phyloP scores from a whole-genome alignment of 2,113 vertebrate species.

The Petrocephalus microphthalmus region DNA sequence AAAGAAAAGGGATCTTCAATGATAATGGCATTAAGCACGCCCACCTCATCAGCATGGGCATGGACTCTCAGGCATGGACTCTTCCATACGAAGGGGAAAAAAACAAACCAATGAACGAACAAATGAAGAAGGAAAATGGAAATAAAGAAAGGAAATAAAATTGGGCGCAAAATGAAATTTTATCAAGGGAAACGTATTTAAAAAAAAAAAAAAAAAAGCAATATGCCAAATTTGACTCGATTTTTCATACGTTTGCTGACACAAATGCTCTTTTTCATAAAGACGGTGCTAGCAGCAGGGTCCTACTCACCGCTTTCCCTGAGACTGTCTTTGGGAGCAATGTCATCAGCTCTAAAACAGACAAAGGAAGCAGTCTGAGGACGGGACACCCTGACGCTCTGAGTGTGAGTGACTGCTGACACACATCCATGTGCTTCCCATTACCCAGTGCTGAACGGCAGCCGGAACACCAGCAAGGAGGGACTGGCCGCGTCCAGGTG shows the following conservation, averaged over 20 bases:
- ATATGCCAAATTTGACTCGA: not conserved
- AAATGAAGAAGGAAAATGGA: not conserved
- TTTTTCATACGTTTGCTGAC: not conserved
- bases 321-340: slow-evolving; percentile 68
- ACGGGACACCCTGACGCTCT: not conserved
- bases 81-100: not conserved
- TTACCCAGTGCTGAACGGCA: slow-evolving; percentile 66
- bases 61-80: not conserved
- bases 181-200: too few relatives aligned
- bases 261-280: not conserved
- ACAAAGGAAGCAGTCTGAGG: not conserved
- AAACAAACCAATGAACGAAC: not conserved
- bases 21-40: not conserved
- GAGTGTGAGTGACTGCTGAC: not conserved
- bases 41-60: not conserved
- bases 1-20: not conserved
- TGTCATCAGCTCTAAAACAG: slow-evolving; percentile 51
- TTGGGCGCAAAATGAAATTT: not conserved
- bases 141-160: not conserved
- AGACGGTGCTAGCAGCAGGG: not conserved
- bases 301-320: slow-evolving; percentile 66
- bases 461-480: slow-evolving; percentile 65
- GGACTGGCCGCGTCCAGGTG: slow-evolving; percentile 61
- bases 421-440: too few relatives aligned
- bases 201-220: too few relatives aligned